These are phyloP conservation scores for Coelopa pilipes DNA, from an alignment of 2,888 invertebrate species.

Conservation along the genomic window DNA sequence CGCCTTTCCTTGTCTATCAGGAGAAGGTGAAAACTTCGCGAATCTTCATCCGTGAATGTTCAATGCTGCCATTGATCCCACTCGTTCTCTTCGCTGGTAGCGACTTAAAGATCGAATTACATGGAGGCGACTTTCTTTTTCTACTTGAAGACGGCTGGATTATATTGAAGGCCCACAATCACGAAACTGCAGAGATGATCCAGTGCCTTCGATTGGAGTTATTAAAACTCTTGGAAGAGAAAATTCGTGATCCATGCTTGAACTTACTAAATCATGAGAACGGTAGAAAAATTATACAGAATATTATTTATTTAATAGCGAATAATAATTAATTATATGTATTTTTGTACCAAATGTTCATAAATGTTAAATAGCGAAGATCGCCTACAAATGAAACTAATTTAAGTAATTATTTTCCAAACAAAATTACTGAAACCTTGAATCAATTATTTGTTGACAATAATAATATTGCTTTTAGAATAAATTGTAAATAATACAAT, in stretches of 20 bases:
- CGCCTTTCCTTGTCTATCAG: constrained; percentile 83
- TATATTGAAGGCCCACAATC: constrained; percentile 80
- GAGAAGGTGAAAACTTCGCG: constrained; percentile 85
- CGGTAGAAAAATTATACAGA: constrained; percentile 79
- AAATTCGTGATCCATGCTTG: constrained; percentile 83
- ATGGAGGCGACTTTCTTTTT: constrained; percentile 78
- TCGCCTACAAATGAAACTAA: too few relatives aligned
- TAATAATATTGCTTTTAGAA: too few relatives aligned
- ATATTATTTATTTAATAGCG: constrained; percentile 78
- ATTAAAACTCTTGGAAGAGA: constrained; percentile 81
- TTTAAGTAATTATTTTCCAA: too few relatives aligned
- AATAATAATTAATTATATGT: constrained; percentile 56
- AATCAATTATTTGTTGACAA: too few relatives aligned
- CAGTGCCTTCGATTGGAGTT: constrained; percentile 82
- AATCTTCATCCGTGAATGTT: constrained; percentile 82
- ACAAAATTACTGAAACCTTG: too few relatives aligned
- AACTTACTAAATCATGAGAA: constrained; percentile 79
- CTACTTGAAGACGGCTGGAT: constrained; percentile 86
- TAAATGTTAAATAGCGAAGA: too few relatives aligned
- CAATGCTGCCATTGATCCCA: constrained; percentile 81
- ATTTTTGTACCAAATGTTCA: too few relatives aligned
- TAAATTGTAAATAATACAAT: too few relatives aligned
- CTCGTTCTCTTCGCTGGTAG: constrained; percentile 80
- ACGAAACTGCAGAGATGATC: constrained; percentile 84
- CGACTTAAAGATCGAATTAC: constrained; percentile 77